A percentile compares a stretch with the other conserved stretches of the same genome.
Conservation (phyloP, 2,888 invertebrate species). For the Endomychus coccineus region DNA sequence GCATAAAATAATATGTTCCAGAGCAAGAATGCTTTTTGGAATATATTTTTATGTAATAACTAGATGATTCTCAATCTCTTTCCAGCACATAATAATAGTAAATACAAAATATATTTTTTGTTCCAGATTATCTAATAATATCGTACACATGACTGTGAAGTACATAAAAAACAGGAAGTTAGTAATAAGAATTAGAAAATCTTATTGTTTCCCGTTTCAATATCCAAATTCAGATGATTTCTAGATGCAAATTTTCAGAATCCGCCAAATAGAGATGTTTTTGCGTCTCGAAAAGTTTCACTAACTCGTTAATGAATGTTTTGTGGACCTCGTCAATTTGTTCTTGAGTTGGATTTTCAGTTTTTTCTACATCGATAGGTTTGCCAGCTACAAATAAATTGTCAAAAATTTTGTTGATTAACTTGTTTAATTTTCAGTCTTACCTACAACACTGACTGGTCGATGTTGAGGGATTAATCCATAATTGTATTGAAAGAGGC, state of each 20-base stretch:
- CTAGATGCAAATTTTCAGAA: conserved; percentile 49
- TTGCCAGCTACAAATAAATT: conserved; percentile 68
- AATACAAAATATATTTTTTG: too few species aligned
- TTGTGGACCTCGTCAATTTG: conserved; percentile 71
- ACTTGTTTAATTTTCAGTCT: conserved; percentile 35
- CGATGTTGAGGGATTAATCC: conserved; percentile 76
- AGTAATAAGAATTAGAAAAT: too few species aligned
- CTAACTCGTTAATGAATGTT: conserved; percentile 62
- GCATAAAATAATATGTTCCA: too few species aligned
- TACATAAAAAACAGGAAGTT: too few species aligned
- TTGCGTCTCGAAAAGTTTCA: conserved; percentile 70
- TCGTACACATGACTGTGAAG: too few species aligned
- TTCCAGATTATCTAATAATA: too few species aligned
- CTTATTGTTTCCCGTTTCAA: too few species aligned
- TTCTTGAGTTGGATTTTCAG: conserved; percentile 64
- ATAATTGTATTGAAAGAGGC: conserved; percentile 85
- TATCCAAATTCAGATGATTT: conserved; percentile 10
- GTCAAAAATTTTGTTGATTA: background rate
- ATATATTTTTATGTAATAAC: too few species aligned
- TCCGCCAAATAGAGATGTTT: conserved; percentile 68
- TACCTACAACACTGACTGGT: conserved; percentile 81
- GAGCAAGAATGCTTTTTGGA: too few species aligned
- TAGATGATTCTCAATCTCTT: too few species aligned
- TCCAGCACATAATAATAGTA: too few species aligned
- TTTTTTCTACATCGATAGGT: conserved; percentile 70